These are phyloP conservation scores for Aradophagus sp. DNA, from an alignment of 1,140 invertebrate genomes.

Conservation along the genomic window DNA sequence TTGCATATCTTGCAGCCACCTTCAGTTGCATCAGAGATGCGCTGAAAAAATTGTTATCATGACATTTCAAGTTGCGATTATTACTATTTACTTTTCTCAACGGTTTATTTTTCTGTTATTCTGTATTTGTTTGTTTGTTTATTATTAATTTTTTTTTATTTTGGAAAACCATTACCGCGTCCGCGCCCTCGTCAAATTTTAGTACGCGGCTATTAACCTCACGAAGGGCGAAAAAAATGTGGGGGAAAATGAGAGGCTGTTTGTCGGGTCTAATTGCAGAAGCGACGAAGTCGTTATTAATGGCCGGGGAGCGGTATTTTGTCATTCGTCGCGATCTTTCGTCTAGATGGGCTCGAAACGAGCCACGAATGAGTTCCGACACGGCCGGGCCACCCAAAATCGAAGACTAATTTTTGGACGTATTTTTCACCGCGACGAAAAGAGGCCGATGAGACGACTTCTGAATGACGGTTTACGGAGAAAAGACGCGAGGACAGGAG, in stretches of 20 bases:
- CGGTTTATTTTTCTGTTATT: no score
- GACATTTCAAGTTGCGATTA: no score
- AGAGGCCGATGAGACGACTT: constrained; percentile 3
- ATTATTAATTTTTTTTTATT: no score
- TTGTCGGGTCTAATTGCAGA: constrained; percentile 71
- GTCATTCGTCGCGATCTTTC: constrained; percentile 64
- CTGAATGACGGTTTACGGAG: no score
- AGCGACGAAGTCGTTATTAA: constrained; percentile 73
- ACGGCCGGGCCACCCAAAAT: constrained; percentile 37
- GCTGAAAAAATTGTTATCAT: no score
- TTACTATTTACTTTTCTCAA: no score
- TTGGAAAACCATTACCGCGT: constrained; percentile 17
- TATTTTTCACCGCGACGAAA: constrained; percentile 12
- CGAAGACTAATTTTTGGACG: constrained; percentile 30
- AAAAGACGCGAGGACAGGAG: no score
- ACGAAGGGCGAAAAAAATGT: constrained; percentile 5
- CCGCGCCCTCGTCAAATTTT: constrained; percentile 15
- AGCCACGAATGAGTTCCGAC: constrained; percentile 56
- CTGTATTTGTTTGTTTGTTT: no score
- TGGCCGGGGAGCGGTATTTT: constrained; percentile 66
- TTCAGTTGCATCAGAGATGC: no score
- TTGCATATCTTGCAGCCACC: no score
- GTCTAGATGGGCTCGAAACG: constrained; percentile 45
- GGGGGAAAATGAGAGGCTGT: constrained; percentile 46
- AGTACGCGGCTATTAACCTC: constrained; percentile 12